Percentiles rank a stretch among this genome's conserved stretches.
These are phyloP conservation scores for Conus ventricosus DNA, from an alignment of 1,140 invertebrate species.

Conservation along the genomic window DNA sequence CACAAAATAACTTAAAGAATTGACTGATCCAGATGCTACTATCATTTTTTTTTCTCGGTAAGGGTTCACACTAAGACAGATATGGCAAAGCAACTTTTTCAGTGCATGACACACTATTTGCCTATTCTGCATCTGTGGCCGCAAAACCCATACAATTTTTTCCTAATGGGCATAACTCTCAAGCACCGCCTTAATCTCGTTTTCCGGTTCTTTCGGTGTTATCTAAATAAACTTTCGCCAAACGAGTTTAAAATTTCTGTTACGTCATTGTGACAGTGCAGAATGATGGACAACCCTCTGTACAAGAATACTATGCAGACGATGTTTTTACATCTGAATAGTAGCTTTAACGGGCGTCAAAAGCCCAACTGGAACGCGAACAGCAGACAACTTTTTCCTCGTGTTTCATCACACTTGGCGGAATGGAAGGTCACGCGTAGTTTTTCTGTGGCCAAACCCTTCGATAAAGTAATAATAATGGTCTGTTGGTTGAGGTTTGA, in stretches of 20 bases:
- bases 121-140: not conserved
- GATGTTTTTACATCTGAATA: not conserved
- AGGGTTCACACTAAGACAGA: no score
- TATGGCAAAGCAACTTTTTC: no score
- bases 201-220: not conserved
- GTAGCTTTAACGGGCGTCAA: not conserved
- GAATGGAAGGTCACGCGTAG: not conserved
- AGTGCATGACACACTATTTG: no score
- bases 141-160: not conserved
- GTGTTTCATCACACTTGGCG: not conserved
- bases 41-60: no score
- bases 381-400: slow-evolving; percentile 9
- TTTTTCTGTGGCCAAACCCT: not conserved
- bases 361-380: not conserved
- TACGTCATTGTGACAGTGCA: not conserved
- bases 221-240: not conserved
- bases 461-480: not conserved
- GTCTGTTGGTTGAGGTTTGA: not conserved
- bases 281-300: not conserved
- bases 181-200: not conserved
- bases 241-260: not conserved
- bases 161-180: not conserved
- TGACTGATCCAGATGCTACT: no score
- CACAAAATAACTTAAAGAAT: no score
- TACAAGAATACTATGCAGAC: not conserved